Percentiles rank a stretch among this genome's conserved stretches.
Conservation (phyloP, 1,140 invertebrate genomes). For the Maconellicoccus hirsutus region DNA sequence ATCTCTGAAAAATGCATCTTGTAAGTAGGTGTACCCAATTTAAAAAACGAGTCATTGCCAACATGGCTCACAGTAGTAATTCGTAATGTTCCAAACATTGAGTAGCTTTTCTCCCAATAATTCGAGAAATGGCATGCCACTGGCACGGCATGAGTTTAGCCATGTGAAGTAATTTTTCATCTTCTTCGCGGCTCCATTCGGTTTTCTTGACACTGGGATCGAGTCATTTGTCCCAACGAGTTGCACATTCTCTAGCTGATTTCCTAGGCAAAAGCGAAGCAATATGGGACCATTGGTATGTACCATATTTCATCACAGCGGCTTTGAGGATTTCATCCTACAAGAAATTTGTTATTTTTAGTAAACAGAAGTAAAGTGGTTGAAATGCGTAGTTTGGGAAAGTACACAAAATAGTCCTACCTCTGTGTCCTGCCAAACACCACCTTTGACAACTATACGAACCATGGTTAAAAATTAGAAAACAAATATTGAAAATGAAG, state of each 20-base stretch:
- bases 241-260: conserved; percentile 99
- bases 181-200: conserved; percentile 98
- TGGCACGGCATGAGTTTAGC: conserved; percentile 99
- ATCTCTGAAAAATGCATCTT: conserved; percentile 49
- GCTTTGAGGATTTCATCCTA: conserved; percentile 99
- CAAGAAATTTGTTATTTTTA: conserved; percentile 30
- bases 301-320: conserved; percentile 99
- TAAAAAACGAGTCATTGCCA: background rate
- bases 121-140: conserved; percentile 98
- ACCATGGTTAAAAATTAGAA: conserved; percentile 78
- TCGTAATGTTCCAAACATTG: conserved; percentile 98
- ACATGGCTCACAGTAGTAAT: conserved; percentile 69
- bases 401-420: conserved; percentile 46
- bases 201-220: conserved; percentile 99
- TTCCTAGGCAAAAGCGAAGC: conserved; percentile 96
- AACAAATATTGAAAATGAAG: too few relatives aligned
- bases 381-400: background rate
- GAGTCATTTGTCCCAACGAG: conserved; percentile 98
- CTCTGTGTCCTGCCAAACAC: conserved; percentile 99
- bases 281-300: conserved; percentile 99
- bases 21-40: background rate
- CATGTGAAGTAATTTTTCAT: conserved; percentile 94
- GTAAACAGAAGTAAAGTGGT: too few relatives aligned
- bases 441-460: conserved; percentile 99
- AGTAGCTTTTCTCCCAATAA: conserved; percentile 95